Conservation (phyloP, 2,797 vertebrate genomes). For the Sciurus vulgaris region DNA sequence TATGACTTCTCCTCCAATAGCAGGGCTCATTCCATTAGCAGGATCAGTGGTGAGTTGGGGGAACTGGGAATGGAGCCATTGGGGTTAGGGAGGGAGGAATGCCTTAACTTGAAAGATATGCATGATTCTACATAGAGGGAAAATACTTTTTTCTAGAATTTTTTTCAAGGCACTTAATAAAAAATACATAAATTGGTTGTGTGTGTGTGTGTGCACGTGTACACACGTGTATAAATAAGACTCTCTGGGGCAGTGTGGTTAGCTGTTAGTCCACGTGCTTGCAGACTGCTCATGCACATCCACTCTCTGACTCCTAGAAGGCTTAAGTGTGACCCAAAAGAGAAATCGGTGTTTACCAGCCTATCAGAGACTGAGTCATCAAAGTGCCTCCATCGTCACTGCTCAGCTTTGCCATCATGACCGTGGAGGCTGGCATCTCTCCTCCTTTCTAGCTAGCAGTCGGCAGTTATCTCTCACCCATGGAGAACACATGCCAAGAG, state of each 20-base stretch:
- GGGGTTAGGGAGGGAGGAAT: conserved; percentile 77
- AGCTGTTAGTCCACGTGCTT: conserved; percentile 69
- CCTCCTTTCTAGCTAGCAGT: not conserved
- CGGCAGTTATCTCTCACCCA: not conserved
- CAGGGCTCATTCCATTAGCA: conserved; percentile 70
- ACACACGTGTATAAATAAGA: conserved; percentile 68
- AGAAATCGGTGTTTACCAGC: not conserved
- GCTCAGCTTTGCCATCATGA: not conserved
- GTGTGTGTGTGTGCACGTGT: conserved; percentile 52
- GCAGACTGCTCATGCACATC: not conserved
- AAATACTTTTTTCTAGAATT: conserved; percentile 85
- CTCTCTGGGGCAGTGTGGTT: not conserved
- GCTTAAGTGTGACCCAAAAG: not conserved
- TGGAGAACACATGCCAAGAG: conserved; percentile 53
- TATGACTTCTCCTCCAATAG: not conserved
- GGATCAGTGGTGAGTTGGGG: conserved; percentile 65
- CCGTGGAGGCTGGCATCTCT: not conserved
- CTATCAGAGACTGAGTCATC: not conserved
- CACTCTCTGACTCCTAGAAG: not conserved
- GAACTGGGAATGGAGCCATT: conserved; percentile 48
- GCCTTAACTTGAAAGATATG: conserved; percentile 84
- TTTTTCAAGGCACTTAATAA: conserved; percentile 98
- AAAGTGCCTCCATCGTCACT: not conserved
- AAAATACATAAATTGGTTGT: conserved; percentile 85
- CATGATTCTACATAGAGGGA: conserved; percentile 84